Evolutionary conservation across 2,797 vertebrate genomes (phyloP).

Genomic region (Pseudochaenichthys georgianus): DNA sequence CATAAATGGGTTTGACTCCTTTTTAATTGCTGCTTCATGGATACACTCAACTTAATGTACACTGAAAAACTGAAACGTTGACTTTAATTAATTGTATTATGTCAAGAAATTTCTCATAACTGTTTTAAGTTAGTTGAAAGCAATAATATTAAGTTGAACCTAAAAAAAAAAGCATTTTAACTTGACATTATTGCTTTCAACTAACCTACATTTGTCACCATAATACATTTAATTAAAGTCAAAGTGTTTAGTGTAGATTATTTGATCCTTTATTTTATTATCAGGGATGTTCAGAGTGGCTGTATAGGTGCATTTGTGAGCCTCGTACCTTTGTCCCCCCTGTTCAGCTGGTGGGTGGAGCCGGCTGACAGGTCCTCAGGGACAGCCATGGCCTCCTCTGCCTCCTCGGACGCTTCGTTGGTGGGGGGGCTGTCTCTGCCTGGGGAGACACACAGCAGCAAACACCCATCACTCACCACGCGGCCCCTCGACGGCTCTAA

Average conservation of each 20-base stretch:
- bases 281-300: constrained; percentile 23
- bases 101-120: too few relatives aligned
- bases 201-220: too few relatives aligned
- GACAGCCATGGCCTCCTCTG: constrained; percentile 96
- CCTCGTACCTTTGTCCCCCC: constrained; percentile 91
- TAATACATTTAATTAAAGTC: too few relatives aligned
- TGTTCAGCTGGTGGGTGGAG: constrained; percentile 90
- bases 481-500: constrained; percentile 41
- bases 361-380: constrained; percentile 97
- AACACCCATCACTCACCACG: constrained; percentile 66
- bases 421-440: constrained; percentile 93
- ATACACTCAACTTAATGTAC: neutral
- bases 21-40: constrained; percentile 43
- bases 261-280: constrained; percentile 24
- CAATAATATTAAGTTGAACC: too few relatives aligned
- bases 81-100: too few relatives aligned
- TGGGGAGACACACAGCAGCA: constrained; percentile 72
- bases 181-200: too few relatives aligned
- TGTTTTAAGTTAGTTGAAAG: too few relatives aligned
- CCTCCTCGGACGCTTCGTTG: constrained; percentile 91
- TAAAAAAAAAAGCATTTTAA: too few relatives aligned
- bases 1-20: constrained; percentile 29
- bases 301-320: constrained; percentile 30
- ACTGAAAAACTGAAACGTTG: constrained; percentile 4
- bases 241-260: neutral